Evolutionary conservation across 2,888 invertebrate species (phyloP), one percentile per base, ranked within the genome.

Genomic region (Eulithis testata): DNA sequence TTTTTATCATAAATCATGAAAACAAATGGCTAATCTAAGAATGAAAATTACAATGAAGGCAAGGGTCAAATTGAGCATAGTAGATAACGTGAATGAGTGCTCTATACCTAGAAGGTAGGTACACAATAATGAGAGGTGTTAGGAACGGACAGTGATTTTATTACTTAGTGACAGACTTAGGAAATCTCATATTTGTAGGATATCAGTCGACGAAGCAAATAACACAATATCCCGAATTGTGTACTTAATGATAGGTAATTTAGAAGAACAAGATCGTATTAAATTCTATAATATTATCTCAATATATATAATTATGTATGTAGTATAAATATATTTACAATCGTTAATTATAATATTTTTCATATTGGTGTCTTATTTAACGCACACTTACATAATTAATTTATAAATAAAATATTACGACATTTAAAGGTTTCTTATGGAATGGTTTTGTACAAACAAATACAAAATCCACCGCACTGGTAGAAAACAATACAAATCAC

Each of bases 401-500:
- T 83, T 85, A 88, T 86, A 89, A 89, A 90, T 91, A 86, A 91
- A 89, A 87, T 81, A 84, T 86, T 86, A 90, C 57, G 84, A 88
- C 81, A 84, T 87, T 87, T 89, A 87, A 63, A 63, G 86, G 84
- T 84, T 86, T 86, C 81, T 82, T 82, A 91, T 90, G 92, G 92
- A 93, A 93, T 93, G 92, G 89, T 90, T 91, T 92, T 91, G 91
- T 91, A 92, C 91, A 93, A 91, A 90, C 85, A 89, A 91, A 88
- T 86, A 88, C 85, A 85, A 87, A 86, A 81, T 84, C 89, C 85
- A 88, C 89, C 85, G 78, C 82, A 82, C 78, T 84, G 89, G 90
- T 86, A 85, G 85, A 85, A 83, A 81, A 79, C 80, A 84, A 83
- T 86, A 88, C 83, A 82, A 88, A 91, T 91, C 89, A 91, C 90